phyloP scores from a whole-genome alignment of 2,888 invertebrate genomes.

The Macaria notata region DNA sequence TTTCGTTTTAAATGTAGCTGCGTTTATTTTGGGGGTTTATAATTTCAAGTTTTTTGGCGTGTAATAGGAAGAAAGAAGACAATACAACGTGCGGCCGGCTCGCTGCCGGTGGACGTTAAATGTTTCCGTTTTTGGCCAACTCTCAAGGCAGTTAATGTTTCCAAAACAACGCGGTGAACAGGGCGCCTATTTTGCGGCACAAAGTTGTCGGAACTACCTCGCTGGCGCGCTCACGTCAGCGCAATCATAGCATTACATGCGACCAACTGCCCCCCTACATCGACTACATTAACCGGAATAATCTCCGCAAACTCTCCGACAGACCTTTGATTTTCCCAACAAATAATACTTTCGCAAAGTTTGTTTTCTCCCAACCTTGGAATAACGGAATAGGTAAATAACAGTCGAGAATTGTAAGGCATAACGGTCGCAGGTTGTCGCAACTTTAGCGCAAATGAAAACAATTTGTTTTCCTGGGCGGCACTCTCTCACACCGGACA shows the following conservation, averaged over 20 bases:
- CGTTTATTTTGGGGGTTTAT: slow-evolving; percentile 22
- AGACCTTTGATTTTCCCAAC: slow-evolving; percentile 6
- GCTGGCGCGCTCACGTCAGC: slow-evolving; percentile 40
- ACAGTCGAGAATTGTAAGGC: slow-evolving; percentile 37
- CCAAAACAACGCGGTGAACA: slow-evolving; percentile 71
- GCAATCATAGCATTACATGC: slow-evolving; percentile 30
- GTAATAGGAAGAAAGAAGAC: slow-evolving; percentile 60
- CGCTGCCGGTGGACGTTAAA: slow-evolving; percentile 59
- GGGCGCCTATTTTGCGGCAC: slow-evolving; percentile 54
- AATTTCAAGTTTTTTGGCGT: slow-evolving; percentile 56
- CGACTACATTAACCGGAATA: background rate
- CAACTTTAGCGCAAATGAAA: slow-evolving; percentile 56
- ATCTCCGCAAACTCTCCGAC: background rate
- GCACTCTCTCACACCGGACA: slow-evolving; percentile 40
- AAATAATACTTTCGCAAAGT: slow-evolving; percentile 15
- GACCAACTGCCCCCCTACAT: slow-evolving; percentile 28
- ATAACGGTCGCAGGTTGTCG: slow-evolving; percentile 44
- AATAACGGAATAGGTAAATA: slow-evolving; percentile 34
- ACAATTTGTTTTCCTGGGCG: slow-evolving; percentile 54
- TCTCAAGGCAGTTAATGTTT: slow-evolving; percentile 79
- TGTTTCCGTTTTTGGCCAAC: slow-evolving; percentile 77
- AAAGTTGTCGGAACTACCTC: slow-evolving; percentile 51
- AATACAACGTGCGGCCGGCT: slow-evolving; percentile 55
- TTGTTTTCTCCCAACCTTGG: slow-evolving; percentile 18
- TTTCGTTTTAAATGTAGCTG: slow-evolving; percentile 42